Evolutionary conservation across 2,888 invertebrate species (phyloP).

Genomic region (Pyrgus malvae): DNA sequence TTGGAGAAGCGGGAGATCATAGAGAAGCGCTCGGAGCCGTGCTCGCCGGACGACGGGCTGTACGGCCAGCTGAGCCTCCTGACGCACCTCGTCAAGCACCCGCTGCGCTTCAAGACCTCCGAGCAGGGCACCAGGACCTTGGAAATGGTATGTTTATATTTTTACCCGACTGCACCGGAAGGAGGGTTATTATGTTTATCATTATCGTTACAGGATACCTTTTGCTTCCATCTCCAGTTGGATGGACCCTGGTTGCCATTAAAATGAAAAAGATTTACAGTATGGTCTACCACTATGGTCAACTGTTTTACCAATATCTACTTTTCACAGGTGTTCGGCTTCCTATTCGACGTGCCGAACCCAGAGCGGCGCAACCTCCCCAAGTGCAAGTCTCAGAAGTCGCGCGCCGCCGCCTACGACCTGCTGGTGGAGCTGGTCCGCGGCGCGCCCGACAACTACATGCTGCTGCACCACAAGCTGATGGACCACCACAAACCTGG

Average conservation of each 20-base stretch:
- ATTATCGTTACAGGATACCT: too few relatives aligned
- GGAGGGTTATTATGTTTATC: too few relatives aligned
- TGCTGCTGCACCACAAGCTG: constrained; percentile 90
- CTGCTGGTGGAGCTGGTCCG: constrained; percentile 93
- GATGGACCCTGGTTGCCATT: too few relatives aligned
- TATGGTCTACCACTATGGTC: too few relatives aligned
- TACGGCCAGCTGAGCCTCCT: constrained; percentile 93
- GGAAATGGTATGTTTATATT: constrained; percentile 71
- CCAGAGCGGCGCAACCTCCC: constrained; percentile 92
- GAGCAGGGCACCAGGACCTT: constrained; percentile 87
- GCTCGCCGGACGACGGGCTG: constrained; percentile 94
- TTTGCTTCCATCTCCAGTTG: too few relatives aligned
- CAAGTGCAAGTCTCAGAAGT: constrained; percentile 95
- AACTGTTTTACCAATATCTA: too few relatives aligned
- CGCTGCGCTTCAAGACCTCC: constrained; percentile 91
- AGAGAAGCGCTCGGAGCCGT: constrained; percentile 90
- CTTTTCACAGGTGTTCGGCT: constrained; percentile 86
- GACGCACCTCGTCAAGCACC: constrained; percentile 94
- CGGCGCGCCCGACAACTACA: constrained; percentile 92
- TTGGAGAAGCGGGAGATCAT: constrained; percentile 90
- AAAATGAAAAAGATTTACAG: too few relatives aligned
- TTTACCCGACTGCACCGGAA: too few relatives aligned
- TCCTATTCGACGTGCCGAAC: constrained; percentile 94
- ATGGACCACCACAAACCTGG: constrained; percentile 93
- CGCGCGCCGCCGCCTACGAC: constrained; percentile 95